Percentiles rank a stretch among this genome's conserved stretches.
Evolutionary conservation across 2,888 invertebrate species (phyloP).

Genomic region (Melanargia galathea): DNA sequence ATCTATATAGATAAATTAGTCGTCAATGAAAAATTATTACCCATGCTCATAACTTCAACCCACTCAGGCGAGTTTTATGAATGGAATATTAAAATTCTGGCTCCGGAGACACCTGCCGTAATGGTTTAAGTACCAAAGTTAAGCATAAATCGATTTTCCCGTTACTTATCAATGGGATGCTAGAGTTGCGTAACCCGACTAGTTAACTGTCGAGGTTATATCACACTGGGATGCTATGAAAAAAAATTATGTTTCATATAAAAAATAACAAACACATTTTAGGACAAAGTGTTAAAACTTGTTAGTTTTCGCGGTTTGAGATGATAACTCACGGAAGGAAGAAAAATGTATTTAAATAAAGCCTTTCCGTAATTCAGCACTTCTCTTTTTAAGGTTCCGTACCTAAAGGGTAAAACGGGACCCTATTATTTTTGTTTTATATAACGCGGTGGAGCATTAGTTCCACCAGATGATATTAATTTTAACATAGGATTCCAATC

Average conservation of each 20-base stretch:
- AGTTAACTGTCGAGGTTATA: slow-evolving; percentile 31
- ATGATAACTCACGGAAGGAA: no score
- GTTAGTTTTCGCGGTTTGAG: no score
- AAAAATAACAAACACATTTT: no score
- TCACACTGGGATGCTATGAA: slow-evolving; percentile 30
- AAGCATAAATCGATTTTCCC: slow-evolving; percentile 38
- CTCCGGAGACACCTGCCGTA: slow-evolving; percentile 36
- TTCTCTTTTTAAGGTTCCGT: no score
- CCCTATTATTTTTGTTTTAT: no score
- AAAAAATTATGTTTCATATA: neutral
- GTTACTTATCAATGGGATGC: slow-evolving; percentile 44
- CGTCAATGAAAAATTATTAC: slow-evolving; percentile 33
- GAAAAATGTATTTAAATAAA: no score
- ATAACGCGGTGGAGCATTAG: no score
- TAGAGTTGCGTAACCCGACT: slow-evolving; percentile 38
- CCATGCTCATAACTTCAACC: slow-evolving; percentile 27
- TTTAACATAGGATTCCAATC: no score
- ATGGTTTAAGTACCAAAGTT: slow-evolving; percentile 28
- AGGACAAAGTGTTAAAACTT: no score
- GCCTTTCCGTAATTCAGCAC: no score
- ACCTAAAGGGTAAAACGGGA: no score
- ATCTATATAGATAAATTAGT: slow-evolving; percentile 23
- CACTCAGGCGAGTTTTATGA: slow-evolving; percentile 35
- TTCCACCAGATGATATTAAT: no score
- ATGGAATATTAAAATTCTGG: slow-evolving; percentile 34